These are phyloP conservation scores for Steinernema hermaphroditum DNA, from an alignment of 2,888 invertebrate genomes.

Conservation along the genomic window DNA sequence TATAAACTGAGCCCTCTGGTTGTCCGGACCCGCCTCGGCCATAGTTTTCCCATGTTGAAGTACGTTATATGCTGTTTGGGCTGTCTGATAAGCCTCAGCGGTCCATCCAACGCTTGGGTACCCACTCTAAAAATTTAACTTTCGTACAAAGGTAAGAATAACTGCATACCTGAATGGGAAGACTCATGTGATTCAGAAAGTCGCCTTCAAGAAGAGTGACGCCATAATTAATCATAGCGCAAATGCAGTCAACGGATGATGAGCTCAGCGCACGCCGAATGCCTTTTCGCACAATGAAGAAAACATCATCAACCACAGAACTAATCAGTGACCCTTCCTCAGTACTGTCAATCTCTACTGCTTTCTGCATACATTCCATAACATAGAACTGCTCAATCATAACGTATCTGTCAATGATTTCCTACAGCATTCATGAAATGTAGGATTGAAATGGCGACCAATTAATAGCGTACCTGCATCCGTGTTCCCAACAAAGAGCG, in stretches of 20 bases:
- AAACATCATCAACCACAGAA: conserved; percentile 94
- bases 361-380: conserved; percentile 90
- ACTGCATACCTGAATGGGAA: conserved; percentile 73
- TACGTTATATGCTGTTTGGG: conserved; percentile 62
- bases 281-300: conserved; percentile 93
- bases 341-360: conserved; percentile 80
- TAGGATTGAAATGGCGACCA: too few relatives aligned
- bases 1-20: conserved; percentile 70
- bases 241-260: conserved; percentile 89
- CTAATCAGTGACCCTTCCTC: conserved; percentile 73
- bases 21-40: conserved; percentile 53
- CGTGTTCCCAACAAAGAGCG: conserved; percentile 57
- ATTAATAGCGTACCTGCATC: conserved; percentile 55
- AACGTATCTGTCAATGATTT: conserved; percentile 81
- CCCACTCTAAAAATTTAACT: conserved; percentile 45
- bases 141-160: background rate
- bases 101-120: conserved; percentile 61
- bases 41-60: conserved; percentile 56
- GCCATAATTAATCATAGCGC: conserved; percentile 90
- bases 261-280: conserved; percentile 88
- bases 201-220: conserved; percentile 83
- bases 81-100: conserved; percentile 59
- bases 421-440: too few relatives aligned
- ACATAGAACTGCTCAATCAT: conserved; percentile 90
- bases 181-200: conserved; percentile 77